These are phyloP conservation scores for Ruditapes philippinarum DNA, from an alignment of 1,140 invertebrate species.

Conservation along the genomic window DNA sequence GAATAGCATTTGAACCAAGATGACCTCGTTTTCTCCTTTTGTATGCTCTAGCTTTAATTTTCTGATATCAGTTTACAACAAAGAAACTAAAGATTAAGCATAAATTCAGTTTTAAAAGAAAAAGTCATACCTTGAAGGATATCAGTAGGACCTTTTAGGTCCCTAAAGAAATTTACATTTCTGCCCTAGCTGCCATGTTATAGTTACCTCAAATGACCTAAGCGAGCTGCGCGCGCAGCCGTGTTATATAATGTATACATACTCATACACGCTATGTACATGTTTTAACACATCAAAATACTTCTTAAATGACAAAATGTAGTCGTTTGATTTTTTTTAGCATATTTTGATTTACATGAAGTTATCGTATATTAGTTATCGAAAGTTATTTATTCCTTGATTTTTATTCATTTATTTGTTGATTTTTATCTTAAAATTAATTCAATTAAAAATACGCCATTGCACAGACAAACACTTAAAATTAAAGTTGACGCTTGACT, in stretches of 20 bases:
- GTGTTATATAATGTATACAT: conserved; percentile 67
- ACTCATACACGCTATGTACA: neutral
- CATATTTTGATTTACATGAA: too few relatives aligned
- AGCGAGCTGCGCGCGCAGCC: conserved; percentile 67
- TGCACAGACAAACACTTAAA: too few relatives aligned
- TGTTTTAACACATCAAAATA: conserved; percentile 5
- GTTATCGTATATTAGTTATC: too few relatives aligned
- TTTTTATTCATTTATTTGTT: too few relatives aligned
- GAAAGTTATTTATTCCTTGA: too few relatives aligned
- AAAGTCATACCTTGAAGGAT: conserved; percentile 51
- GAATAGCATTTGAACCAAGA: conserved; percentile 58
- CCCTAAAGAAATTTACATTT: conserved; percentile 42
- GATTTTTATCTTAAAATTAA: too few relatives aligned
- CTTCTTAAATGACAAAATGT: too few relatives aligned
- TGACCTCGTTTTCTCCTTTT: conserved; percentile 62
- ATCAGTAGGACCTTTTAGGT: conserved; percentile 48
- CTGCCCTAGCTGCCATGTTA: conserved; percentile 64
- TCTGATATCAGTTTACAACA: conserved; percentile 21
- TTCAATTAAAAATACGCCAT: too few relatives aligned
- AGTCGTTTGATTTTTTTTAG: too few relatives aligned
- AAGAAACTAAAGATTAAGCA: too few relatives aligned
- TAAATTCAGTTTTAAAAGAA: conserved; percentile 21
- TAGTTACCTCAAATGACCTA: conserved; percentile 69
- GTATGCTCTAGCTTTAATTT: neutral
- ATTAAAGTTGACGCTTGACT: too few relatives aligned